Conservation (phyloP, 2,888 invertebrate genomes). For the Apotomis capreana region DNA sequence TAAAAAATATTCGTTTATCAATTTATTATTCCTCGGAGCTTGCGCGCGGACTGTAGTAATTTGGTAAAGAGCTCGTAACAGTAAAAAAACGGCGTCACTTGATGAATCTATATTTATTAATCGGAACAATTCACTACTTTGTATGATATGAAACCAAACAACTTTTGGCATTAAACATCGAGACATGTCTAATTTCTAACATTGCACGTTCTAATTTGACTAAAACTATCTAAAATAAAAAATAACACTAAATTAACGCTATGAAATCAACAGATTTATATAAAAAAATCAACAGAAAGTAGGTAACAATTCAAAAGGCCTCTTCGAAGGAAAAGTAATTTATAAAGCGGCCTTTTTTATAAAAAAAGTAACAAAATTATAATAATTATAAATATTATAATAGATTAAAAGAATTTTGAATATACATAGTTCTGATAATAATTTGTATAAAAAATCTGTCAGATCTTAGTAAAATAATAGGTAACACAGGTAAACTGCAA, state of each 20-base stretch:
- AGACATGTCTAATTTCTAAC: conserved; percentile 70
- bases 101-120: conserved; percentile 69
- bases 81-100: conserved; percentile 49
- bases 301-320: conserved; percentile 60
- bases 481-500: conserved; percentile 44
- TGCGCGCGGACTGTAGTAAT: too few relatives aligned
- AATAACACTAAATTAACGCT: conserved; percentile 41
- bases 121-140: conserved; percentile 80
- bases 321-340: conserved; percentile 47
- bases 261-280: conserved; percentile 56
- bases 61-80: neutral
- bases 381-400: conserved; percentile 34
- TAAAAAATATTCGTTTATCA: too few relatives aligned
- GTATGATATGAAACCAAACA: conserved; percentile 76
- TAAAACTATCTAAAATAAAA: conserved; percentile 48
- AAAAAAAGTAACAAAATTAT: conserved; percentile 39
- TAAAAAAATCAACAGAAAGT: conserved; percentile 49
- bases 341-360: conserved; percentile 19
- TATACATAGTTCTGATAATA: conserved; percentile 66
- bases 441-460: conserved; percentile 42
- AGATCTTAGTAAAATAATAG: conserved; percentile 43
- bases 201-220: conserved; percentile 75
- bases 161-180: conserved; percentile 74
- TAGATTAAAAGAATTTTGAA: conserved; percentile 45
- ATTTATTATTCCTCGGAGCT: too few relatives aligned